phyloP scores from a whole-genome alignment of 2,888 invertebrate species.

The Lumbricus terrestris region DNA sequence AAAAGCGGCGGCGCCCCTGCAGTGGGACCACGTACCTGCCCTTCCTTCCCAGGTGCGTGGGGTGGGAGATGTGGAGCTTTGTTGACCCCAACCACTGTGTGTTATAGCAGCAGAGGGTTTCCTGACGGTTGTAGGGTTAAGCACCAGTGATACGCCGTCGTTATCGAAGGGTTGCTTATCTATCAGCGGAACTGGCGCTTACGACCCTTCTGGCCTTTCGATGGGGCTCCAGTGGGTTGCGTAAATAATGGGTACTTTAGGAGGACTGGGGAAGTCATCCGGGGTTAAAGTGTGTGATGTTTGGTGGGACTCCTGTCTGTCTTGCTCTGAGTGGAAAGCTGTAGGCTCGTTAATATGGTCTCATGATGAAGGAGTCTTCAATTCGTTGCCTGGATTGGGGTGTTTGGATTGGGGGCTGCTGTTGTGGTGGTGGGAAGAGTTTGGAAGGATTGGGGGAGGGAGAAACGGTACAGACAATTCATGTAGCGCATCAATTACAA shows the following conservation, averaged over 20 bases:
- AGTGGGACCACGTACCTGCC: not conserved
- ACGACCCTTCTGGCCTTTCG: not conserved
- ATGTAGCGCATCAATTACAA: too few species aligned
- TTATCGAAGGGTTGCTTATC: not conserved
- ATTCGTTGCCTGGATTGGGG: too few species aligned
- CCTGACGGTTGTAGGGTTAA: not conserved
- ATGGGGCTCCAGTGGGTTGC: not conserved
- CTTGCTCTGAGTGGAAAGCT: not conserved
- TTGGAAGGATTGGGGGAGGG: not conserved
- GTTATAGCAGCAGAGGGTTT: not conserved
- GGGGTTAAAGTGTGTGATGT: not conserved
- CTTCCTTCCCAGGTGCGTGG: not conserved
- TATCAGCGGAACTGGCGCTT: not conserved
- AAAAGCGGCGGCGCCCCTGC: not conserved
- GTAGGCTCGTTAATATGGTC: not conserved
- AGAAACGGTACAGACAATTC: too few species aligned
- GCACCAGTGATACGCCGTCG: not conserved
- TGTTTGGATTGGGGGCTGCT: too few species aligned
- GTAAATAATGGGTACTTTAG: slow-evolving; percentile 3
- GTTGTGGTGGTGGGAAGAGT: not conserved
- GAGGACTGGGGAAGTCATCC: not conserved
- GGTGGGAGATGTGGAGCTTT: not conserved
- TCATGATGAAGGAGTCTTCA: too few species aligned
- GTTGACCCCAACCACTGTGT: not conserved
- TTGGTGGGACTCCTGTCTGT: not conserved